Evolutionary conservation across 2,888 invertebrate genomes (phyloP), one percentile per base, ranked within the genome.

Genomic region (Steinernema hermaphroditum): DNA sequence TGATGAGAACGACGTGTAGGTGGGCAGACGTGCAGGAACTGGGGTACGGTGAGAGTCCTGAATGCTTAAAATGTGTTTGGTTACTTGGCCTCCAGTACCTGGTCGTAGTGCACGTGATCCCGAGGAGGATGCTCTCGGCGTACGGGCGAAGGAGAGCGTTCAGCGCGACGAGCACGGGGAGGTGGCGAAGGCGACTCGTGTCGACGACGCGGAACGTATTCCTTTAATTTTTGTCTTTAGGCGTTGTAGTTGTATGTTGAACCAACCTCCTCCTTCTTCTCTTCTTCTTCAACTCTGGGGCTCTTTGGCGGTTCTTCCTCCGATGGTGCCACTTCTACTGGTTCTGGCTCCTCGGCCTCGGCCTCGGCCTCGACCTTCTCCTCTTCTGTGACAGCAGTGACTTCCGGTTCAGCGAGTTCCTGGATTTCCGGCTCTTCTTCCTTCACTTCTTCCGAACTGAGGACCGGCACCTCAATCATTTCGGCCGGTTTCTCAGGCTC

Each of bases 1-100:
- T 34, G 85, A 84, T 16, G 81, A 81, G 80, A 86, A 86, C 12
- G 83, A 82, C 34, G 81, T 78, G 69, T 81, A 77, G 14, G 83
- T 78, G 49, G 85, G 84, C 71, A 86, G 77, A 62, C 85, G 78
- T 41, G 84, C 78, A 54, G 85, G 85, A 37, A 82, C 83, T 34
- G 82, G 76, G 41, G 80, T 78, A 24, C 78, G 74, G 77, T 82
- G 82, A 2, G 82, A 82, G 72, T 85, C 85, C 78, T 81, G 37
- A 68, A 71, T 41, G 16, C 1, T 37, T 46, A 16, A 22, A 22
- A 2, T 37, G 2, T 50, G 8, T 50, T 46, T 16, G 16, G 14
- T 27, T 9, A n/a, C 16, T 4, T 12, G 12, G 37, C 4, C 12
- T 37, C 12, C 37, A 8, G 37, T 49, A 76, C 76, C 68, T 79